Evolutionary conservation across 2,113 vertebrate genomes (phyloP), one percentile per base, ranked within the genome.

Genomic region (Cyphomyrus plagiostoma): DNA sequence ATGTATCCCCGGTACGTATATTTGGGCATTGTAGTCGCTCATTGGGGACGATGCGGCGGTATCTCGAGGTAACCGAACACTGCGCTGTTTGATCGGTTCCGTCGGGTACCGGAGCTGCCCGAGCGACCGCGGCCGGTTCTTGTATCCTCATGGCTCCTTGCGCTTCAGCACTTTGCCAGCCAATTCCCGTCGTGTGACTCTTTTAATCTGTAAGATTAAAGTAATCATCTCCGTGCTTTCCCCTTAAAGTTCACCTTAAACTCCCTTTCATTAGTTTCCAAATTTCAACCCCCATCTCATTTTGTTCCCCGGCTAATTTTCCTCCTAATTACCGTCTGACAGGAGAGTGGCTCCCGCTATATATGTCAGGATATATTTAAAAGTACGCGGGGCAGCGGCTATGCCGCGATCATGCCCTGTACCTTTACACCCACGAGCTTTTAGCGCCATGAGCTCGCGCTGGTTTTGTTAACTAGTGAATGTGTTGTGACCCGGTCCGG

Each of bases 181-280:
- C 23, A 83, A 45, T 62, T 30, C 62, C 48, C 35, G 53, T 52
- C 85, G 30, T 53, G 89, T 90, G 89, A 90, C 46, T 45, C 30
- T 49, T 7, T 46, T 87, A 90, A 90, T 87, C 66, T 77, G 49
- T 87, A 17, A 8, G 66, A 87, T 90, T 90, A 87, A 21, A 85
- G 1, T 80, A 49, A 52, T 8, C 48, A 53, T 90, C 21, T 87
- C 23, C 70, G 11, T 30, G 10, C 52, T 86, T 58, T 83, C 45
- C 50, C 45, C n/a, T 13, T n/a, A 11, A 90, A 53, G 19, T 53
- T 11, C 62, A 35, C 19, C 7, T 19, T 21, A 48, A 87, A 45
- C 48, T 8, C 17, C 62, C 84, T 86, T 86, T 87, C 48, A 77
- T 90, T 74, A 53, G 45, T 50, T 77, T 50, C 84, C 58, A 90